A percentile compares a stretch with the other conserved stretches of the same genome.
Conservation (phyloP, 2,113 vertebrate genomes). For the Tretioscincus oriximinensis region DNA sequence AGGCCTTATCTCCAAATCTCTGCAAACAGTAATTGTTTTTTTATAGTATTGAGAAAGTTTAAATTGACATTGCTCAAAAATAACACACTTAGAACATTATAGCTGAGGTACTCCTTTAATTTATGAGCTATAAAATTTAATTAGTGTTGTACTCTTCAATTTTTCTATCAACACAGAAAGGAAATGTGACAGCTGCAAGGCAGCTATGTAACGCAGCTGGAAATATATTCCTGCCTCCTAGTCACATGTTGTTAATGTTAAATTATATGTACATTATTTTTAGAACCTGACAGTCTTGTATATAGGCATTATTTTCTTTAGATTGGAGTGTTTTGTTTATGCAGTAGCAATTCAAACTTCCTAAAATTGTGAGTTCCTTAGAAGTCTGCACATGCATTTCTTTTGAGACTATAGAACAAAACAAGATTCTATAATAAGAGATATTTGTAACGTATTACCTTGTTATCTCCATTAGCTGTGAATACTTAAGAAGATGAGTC, state of each 20-base stretch:
- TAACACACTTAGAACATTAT: no score
- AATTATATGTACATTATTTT: not conserved
- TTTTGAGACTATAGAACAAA: not conserved
- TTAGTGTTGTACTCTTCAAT: slow-evolving; percentile 22
- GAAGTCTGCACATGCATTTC: not conserved
- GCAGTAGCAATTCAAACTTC: not conserved
- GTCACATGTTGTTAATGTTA: not conserved
- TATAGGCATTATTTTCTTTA: not conserved
- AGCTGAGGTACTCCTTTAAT: no score
- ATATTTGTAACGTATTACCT: no score
- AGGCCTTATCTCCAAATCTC: no score
- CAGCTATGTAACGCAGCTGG: slow-evolving; percentile 7
- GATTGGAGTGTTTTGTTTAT: not conserved
- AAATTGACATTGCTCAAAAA: no score
- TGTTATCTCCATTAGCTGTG: no score
- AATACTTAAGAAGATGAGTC: no score
- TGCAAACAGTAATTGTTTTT: no score
- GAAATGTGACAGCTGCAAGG: slow-evolving; percentile 12
- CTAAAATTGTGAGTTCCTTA: not conserved
- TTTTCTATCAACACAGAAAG: slow-evolving; percentile 12
- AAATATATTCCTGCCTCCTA: not conserved
- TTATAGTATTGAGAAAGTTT: no score
- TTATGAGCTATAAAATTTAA: not conserved
- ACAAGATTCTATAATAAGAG: no score
- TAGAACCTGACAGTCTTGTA: not conserved